phyloP scores from a whole-genome alignment of 2,888 invertebrate species.

The Nephrotoma guestfalica region DNA sequence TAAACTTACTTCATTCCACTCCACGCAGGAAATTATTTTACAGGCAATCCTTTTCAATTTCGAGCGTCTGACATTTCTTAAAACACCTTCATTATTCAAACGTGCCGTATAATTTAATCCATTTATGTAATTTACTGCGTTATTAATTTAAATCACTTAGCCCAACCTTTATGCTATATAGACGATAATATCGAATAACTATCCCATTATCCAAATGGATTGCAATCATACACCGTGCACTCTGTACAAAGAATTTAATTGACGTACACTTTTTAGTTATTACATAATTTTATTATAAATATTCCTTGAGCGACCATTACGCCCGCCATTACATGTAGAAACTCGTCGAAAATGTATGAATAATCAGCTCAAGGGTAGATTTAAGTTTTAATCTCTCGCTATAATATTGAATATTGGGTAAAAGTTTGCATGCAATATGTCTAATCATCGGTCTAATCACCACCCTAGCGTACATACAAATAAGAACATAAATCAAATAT shows the following conservation, averaged over 20 bases:
- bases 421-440: neutral
- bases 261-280: neutral
- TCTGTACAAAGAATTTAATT: neutral
- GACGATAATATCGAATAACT: neutral
- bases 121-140: no score
- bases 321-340: no score
- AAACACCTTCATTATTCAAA: no score
- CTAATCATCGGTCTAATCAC: neutral
- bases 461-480: neutral
- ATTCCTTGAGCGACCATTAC: no score
- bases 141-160: no score
- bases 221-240: neutral
- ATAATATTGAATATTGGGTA: neutral
- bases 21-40: no score
- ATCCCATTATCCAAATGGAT: neutral
- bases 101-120: no score
- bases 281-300: no score
- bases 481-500: neutral
- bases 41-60: no score
- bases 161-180: neutral
- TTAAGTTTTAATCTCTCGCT: neutral
- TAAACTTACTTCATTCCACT: no score
- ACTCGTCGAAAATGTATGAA: no score
- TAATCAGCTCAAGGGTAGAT: neutral
- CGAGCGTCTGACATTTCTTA: no score